phyloP scores from a whole-genome alignment of 2,113 vertebrate species.

The Hydrolagus affinis region DNA sequence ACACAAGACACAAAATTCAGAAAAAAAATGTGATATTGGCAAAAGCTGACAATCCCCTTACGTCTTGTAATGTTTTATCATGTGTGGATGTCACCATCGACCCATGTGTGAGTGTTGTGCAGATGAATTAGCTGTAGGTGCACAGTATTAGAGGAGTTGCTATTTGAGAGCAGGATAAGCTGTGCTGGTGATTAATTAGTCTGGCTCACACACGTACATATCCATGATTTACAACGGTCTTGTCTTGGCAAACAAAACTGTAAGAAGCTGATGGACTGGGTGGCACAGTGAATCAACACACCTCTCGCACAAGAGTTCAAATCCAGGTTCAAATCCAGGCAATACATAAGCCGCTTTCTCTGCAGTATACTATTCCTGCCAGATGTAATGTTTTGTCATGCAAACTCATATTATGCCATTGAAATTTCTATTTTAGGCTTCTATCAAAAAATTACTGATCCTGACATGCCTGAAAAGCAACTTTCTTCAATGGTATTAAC shows the following conservation, averaged over 20 bases:
- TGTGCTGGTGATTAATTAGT: background rate
- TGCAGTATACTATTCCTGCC: background rate
- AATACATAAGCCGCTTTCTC: background rate
- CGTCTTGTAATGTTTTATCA: constrained; percentile 5
- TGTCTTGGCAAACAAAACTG: background rate
- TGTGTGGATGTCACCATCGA: background rate
- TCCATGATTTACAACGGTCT: background rate
- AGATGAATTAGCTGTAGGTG: too few relatives aligned
- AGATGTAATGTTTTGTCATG: background rate
- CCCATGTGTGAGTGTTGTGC: background rate
- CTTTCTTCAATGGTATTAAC: too few relatives aligned
- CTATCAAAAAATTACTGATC: too few relatives aligned
- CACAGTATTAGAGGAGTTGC: background rate
- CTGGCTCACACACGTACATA: too few relatives aligned
- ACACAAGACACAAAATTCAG: background rate
- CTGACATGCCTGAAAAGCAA: too few relatives aligned
- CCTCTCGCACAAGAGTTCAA: background rate
- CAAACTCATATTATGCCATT: background rate
- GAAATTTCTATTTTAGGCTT: too few relatives aligned
- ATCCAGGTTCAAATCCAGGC: background rate
- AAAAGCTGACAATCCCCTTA: background rate
- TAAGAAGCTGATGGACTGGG: background rate
- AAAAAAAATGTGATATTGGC: background rate
- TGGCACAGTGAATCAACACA: background rate
- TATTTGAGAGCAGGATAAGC: background rate